Conservation (phyloP, 2,113 vertebrate genomes). For the Dunckerocampus dactyliophorus region DNA sequence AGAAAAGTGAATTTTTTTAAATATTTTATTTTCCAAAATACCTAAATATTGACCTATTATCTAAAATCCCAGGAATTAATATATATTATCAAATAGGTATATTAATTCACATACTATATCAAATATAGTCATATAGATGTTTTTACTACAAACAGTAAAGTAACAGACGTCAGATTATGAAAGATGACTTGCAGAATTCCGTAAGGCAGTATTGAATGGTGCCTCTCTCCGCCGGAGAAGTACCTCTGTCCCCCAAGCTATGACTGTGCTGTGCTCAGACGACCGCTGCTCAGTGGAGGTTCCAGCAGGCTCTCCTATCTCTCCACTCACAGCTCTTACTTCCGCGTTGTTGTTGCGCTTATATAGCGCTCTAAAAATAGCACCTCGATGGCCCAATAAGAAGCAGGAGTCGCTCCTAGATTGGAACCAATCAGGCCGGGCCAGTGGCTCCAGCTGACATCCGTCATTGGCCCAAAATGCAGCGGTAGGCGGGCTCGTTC, state of each 20-base stretch:
- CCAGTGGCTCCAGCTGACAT: conserved; percentile 57
- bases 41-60: too few relatives aligned
- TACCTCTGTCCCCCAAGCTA: too few relatives aligned
- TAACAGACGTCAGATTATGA: too few relatives aligned
- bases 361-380: conserved; percentile 94
- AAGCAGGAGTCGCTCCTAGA: conserved; percentile 35
- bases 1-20: too few relatives aligned
- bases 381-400: conserved; percentile 63
- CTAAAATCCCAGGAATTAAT: too few relatives aligned
- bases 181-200: neutral
- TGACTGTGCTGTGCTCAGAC: neutral
- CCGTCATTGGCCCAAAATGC: conserved; percentile 72
- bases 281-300: conserved; percentile 1
- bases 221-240: too few relatives aligned
- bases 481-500: conserved; percentile 65
- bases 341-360: conserved; percentile 54
- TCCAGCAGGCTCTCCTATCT: neutral
- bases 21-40: too few relatives aligned
- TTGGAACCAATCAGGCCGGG: conserved; percentile 71
- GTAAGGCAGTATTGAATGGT: neutral
- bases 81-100: too few relatives aligned
- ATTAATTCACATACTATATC: too few relatives aligned
- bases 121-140: too few relatives aligned
- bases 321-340: conserved; percentile 16
- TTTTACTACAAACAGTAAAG: neutral